Evolutionary conservation across 2,888 invertebrate genomes (phyloP).

Genomic region (Autographa gamma): DNA sequence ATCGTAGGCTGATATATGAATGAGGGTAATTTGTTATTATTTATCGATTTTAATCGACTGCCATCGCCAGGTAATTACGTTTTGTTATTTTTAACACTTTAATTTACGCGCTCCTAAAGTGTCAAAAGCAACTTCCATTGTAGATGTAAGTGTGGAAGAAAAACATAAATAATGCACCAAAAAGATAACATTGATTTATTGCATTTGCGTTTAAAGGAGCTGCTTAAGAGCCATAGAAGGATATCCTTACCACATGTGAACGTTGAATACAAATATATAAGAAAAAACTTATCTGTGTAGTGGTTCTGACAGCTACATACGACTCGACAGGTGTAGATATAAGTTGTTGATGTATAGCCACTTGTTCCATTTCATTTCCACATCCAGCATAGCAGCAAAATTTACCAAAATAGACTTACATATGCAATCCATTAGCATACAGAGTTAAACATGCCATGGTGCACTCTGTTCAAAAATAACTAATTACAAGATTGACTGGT

Average conservation of each 20-base stretch:
- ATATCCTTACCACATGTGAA: neutral
- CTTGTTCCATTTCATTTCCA: neutral
- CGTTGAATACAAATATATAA: neutral
- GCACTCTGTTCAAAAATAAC: slow-evolving; percentile 37
- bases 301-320: neutral
- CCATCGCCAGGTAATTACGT: neutral
- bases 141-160: neutral
- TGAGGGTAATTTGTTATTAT: neutral
- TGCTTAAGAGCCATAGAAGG: slow-evolving; percentile 4
- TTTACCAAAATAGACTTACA: slow-evolving; percentile 14
- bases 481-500: slow-evolving; percentile 39
- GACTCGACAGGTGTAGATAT: neutral
- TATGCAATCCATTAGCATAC: slow-evolving; percentile 37
- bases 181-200: slow-evolving; percentile 1
- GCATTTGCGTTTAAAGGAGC: neutral
- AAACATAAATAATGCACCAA: neutral
- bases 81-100: neutral
- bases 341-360: slow-evolving; percentile 3
- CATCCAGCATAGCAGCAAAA: neutral
- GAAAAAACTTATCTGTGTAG: neutral
- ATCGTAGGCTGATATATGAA: too few species aligned
- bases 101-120: neutral
- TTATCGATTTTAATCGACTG: neutral
- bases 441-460: slow-evolving; percentile 33
- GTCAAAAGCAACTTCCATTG: neutral